phyloP scores from a whole-genome alignment of 2,797 vertebrate genomes.

The Poecilia wingei region DNA sequence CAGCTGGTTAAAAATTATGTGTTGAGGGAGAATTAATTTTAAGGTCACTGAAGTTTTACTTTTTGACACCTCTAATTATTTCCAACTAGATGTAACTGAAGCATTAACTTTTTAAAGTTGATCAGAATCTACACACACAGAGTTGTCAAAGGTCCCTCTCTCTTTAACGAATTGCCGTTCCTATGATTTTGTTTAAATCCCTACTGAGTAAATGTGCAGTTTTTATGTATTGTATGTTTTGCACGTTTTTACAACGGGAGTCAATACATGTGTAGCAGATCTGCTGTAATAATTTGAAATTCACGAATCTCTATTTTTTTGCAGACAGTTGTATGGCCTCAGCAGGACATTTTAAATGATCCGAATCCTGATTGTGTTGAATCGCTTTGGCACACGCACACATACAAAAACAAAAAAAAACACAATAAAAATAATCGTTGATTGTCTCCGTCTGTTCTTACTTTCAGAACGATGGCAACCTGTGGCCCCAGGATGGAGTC shows the following conservation, averaged over 20 bases:
- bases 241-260: not conserved
- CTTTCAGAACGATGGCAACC: constrained; percentile 78
- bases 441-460: not conserved
- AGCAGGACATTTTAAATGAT: not conserved
- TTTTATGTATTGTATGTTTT: not conserved
- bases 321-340: not conserved
- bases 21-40: not conserved
- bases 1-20: not conserved
- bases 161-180: not conserved
- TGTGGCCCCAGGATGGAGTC: constrained; percentile 88
- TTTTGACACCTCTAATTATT: not conserved
- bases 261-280: not conserved
- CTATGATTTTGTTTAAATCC: not conserved
- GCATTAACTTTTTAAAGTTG: not conserved
- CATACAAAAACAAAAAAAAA: not conserved
- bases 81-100: not conserved
- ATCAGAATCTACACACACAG: not conserved
- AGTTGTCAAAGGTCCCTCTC: not conserved
- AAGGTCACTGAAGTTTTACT: not conserved
- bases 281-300: not conserved
- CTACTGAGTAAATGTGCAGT: not conserved
- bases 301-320: not conserved
- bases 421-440: not conserved
- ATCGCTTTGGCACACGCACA: not conserved
- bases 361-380: not conserved